Base-by-base conservation (phyloP, 2,888 invertebrate species). In the Xestia xanthographa region DNA sequence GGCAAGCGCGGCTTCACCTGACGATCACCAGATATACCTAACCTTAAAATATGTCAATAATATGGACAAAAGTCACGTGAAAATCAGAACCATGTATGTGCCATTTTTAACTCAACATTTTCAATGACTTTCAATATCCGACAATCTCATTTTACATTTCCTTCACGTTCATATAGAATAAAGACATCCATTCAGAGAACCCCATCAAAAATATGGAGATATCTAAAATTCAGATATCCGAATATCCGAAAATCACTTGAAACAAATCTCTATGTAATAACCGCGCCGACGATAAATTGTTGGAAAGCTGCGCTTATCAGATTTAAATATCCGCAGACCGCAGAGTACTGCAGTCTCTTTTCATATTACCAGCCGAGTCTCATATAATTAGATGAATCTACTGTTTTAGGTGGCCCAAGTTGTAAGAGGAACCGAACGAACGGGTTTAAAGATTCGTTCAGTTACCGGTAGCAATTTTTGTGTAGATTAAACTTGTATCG, bases 351-450 rank as follows among this genome's bases (percentile, higher is more conserved):
- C 91, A 90, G 88, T 81, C 86, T 84, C 87, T 88, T 89, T 92
- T 90, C 87, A 90, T 91, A 90, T 89, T 88, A 87, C 85, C 86
- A 81, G 88, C 87, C 85, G 87, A 83, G 73, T 82, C 88, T 84
- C 85, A 86, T 87, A 86, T 91, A 92, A 92, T 91, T 92, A 92
- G 88, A 91, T 92, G 86, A 90, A 89, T 87, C 86, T 85, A 72
- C 81, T 80, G 83, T 80, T 83, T 74, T 66, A 41, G 14, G 38
- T 65, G 75, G 65, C 0, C 45, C 60, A 77, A 79, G 74, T 70
- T 66, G 38, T 50, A 26, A 72, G 22, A 53, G 29, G 12, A n/a
- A 4, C 17, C 29, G 29, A 29, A 8, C 20, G 29, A 22, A 66
- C 14, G 0, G 22, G 29, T 41, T 68, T 20, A 3, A 2, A 1